Base-by-base conservation (phyloP, 2,888 invertebrate species). In the Octonoba sinensis region DNA sequence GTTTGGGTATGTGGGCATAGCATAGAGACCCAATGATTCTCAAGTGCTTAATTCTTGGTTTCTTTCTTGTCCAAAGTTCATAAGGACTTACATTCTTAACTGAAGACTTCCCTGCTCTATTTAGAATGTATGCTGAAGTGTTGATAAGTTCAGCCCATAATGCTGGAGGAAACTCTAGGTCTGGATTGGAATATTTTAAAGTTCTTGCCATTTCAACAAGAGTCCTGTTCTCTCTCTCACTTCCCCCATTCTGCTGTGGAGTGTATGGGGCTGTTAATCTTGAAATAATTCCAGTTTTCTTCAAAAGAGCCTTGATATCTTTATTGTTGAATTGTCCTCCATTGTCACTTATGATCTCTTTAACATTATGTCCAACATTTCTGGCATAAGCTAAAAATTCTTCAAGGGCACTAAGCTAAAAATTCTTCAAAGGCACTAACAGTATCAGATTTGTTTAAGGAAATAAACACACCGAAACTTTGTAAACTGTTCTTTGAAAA, bases 171-270 rank as follows among this genome's bases (percentile, higher is more conserved):
- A 69, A 60, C 1, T 60, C 18, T 12, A 54, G 11, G 13, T 72
- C 36, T 24, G 62, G 51, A 69, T 51, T 69, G 6, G 56, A 47
- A 16, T 65, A 49, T 36, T 54, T 71, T 15, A 79, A 47, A 3
- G 66, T 51, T 18, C 73, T n/a, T 59, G 77, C 65, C 69, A 72
- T 77, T 83, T 85, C 71, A 69, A 82, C 49, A 51, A 54, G 16
- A 59, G 85, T 71, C 47, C 64, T 18, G 64, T 83, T 76, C 60
- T 78, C 49, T 46, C 66, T 46, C 84, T 49, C 85, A 15, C 78
- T 76, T 1, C 70, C 72, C n/a, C 83, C 84, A 78, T 83, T 83
- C 59, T 86, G 84, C 56, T 84, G 79, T 11, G 77, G 81, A 0
- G 66, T 84, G 18, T 83, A 75, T 2, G 84, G 81, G 6, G 84